Base-by-base conservation (phyloP, 1,140 invertebrate genomes). In the Eumaeus atala region DNA sequence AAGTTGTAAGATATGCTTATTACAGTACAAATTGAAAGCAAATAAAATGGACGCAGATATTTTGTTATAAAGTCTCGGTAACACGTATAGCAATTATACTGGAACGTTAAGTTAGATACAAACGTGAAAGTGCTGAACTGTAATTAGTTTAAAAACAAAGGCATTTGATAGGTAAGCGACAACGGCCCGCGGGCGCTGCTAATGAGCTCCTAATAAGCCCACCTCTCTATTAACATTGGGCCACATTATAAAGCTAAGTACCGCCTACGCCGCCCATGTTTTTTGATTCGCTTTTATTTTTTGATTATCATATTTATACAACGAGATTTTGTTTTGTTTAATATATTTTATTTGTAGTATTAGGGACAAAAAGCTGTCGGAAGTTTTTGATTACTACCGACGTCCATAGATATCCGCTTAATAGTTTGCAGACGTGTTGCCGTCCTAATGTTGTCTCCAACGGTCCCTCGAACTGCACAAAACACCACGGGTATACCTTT, bases 131-230 rank as follows among this genome's bases (percentile, higher is more conserved):
- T 42, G 56, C 54, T 62, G 56, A 65, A 75, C 66, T 76, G 40
- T 83, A 79, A 77, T 81, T 81, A 81, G 72, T 81, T 79, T 61
- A 63, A 74, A 69, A 84, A 81, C 72, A 79, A 79, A 74, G 64
- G 58, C 64, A 66, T 70, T 71, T 67, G 50, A 56, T 67, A 67
- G 61, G 62, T 44, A 44, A n/a, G 35, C 40, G n/a, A 7, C 17
- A 61, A 59, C 70, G 70, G 67, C 67, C 49, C 61, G 3, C 36
- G 74, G 75, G 61, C 54, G 51, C 49, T 47, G 51, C 63, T 77
- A 81, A 79, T 81, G 72, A 78, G 67, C 52, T 61, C 58, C 65
- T 74, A 76, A 74, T 77, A 70, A 79, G 64, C 60, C 50, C 54
- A 57, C 61, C 56, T 56, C 61, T 67, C 67, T 61, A 61, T 28